Conservation (phyloP, 1,140 invertebrate species). For the Drosophila saltans region DNA sequence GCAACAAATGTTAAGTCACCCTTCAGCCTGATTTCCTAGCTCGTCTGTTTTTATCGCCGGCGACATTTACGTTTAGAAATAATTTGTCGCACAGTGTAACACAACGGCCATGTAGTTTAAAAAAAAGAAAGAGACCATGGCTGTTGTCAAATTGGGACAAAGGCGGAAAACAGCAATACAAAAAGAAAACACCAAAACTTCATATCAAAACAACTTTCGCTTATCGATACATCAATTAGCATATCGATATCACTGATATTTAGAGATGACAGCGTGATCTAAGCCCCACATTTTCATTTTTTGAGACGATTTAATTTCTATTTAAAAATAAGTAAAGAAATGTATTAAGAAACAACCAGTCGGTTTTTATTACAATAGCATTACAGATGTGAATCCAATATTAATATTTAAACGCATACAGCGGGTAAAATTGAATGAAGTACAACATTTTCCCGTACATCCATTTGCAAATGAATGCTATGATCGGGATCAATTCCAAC, state of each 20-base stretch:
- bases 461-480: conserved; percentile 71
- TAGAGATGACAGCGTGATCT: neutral
- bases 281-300: neutral
- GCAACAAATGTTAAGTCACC: conserved; percentile 40
- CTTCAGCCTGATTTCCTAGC: conserved; percentile 13
- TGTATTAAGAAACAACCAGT: too few relatives aligned
- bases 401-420: conserved; percentile 56
- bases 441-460: conserved; percentile 64
- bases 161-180: conserved; percentile 21
- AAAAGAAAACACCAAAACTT: conserved; percentile 21
- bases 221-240: conserved; percentile 50
- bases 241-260: conserved; percentile 30
- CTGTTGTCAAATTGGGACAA: conserved; percentile 67
- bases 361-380: too few relatives aligned
- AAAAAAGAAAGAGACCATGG: conserved; percentile 51
- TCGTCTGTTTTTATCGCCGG: neutral
- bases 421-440: conserved; percentile 76
- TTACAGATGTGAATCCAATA: too few relatives aligned
- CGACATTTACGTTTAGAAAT: neutral
- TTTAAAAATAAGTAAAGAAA: too few relatives aligned
- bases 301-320: too few relatives aligned
- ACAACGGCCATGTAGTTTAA: conserved; percentile 47
- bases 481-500: conserved; percentile 71
- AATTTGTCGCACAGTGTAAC: conserved; percentile 18
- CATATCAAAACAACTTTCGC: conserved; percentile 46